Evolutionary conservation across 2,888 invertebrate species (phyloP).

Genomic region (Entomobrya proxima): DNA sequence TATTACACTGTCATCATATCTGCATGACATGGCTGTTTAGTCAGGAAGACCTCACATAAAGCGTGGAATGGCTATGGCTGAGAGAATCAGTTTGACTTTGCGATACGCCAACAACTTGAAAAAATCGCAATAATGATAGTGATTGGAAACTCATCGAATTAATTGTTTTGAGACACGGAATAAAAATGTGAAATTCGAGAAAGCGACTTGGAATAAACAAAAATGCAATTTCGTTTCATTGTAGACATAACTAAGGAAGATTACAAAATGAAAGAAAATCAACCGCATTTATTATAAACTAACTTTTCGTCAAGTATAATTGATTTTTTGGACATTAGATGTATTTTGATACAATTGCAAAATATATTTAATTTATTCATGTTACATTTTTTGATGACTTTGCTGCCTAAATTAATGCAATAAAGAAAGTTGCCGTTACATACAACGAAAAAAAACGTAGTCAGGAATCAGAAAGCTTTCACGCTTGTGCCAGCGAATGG

Average conservation of each 20-base stretch:
- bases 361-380: no score
- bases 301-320: no score
- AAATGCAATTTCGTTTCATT: neutral
- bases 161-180: neutral
- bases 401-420: no score
- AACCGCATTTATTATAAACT: no score
- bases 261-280: neutral
- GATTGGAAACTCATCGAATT: neutral
- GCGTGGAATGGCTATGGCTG: neutral
- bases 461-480: no score
- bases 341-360: no score
- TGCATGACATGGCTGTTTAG: constrained; percentile 6
- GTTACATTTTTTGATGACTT: no score
- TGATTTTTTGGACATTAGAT: no score
- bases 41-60: constrained; percentile 21
- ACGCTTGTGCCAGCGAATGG: no score
- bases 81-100: neutral
- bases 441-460: no score
- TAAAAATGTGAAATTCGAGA: constrained; percentile 19
- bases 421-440: no score
- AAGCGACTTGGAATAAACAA: neutral
- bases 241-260: neutral
- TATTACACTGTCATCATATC: neutral
- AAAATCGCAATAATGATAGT: constrained; percentile 13
- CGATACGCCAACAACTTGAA: neutral